Evolutionary conservation across 2,797 vertebrate species (phyloP), one percentile per base, ranked within the genome.

Genomic region (Danio jaintianensis): DNA sequence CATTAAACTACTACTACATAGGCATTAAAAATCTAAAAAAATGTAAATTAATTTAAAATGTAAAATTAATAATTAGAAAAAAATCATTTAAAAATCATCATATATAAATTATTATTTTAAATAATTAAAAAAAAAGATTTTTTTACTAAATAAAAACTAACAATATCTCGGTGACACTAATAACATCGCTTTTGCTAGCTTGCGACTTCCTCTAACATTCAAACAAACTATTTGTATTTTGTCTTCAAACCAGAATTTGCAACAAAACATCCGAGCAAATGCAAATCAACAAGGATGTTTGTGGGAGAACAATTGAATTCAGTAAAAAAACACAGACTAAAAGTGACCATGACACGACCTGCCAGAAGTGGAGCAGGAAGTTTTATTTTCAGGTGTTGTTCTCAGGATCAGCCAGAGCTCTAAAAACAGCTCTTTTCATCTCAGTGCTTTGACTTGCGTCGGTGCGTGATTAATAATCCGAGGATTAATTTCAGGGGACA

Each of bases 401-500:
- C 77, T 43, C 18, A 61, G 47, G n/a, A 84, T 84, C 74, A 78
- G 61, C 64, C 77, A 72, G 63, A 50, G 55, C 62, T 71, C 78
- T 82, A 82, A 86, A 86, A 81, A 78, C 72, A 73, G 77, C 53
- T 75, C 63, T 62, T 83, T 82, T 86, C 80, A 82, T 82, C 72
- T 63, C 70, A n/a, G 47, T 12, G 38, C 58, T 71, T 18, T 55
- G 29, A 79, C 52, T 85, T 43, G 66, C 58, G 63, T 80, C 84
- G 80, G 82, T 79, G 70, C 66, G 78, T 78, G 76, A 84, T 80
- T 66, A 86, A 83, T 83, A 86, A 88, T 83, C 84, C 78, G 48
- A 59, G 55, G 82, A 87, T 86, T 85, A 85, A 82, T 82, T 83
- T 88, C 82, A 86, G 71, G 69, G 70, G 45, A 4, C 86, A 58